Base-by-base conservation (phyloP, 2,797 vertebrate genomes). In the Sarcoramphus papa region DNA sequence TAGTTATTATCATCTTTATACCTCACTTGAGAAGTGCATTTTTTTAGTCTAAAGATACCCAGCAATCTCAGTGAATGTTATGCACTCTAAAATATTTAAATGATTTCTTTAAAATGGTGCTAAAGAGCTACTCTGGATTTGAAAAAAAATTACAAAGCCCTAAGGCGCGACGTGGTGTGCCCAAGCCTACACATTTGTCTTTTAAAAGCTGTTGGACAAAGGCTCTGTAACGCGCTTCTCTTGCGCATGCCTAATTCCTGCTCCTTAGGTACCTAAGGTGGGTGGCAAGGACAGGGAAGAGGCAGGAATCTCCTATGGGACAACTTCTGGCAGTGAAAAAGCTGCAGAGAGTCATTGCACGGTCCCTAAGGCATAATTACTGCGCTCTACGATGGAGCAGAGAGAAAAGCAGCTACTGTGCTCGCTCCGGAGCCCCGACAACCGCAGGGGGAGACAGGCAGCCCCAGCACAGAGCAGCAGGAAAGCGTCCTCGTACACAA, bases 341-440 rank as follows among this genome's bases (percentile, higher is more conserved):
- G 28, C 77, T n/a, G 53, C n/a, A 4, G 27, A 28, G 48, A 10
- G 21, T 53, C 33, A 51, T 6, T 35, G 43, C 43, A 35, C 6
- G 6, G 33, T 20, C 48, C 67, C 48, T 17, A 16, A 30, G 21
- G 47, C 25, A 2, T 5, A 24, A 16, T 16, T 20, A 13, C 48
- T 10, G 8, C 1, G 25, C 56, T 43, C 31, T 20, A 4, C 2
- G 4, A 11, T 0, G 18, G 35, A n/a, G 50, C 35, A 12, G 18
- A 33, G 50, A 41, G 50, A 40, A 63, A 47, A 41, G 30, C 35
- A 7, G 50, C 9, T 7, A 4, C 9, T 4, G 56, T 2, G 18
- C 27, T 35, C 2, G 3, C 31, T 11, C 14, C 1, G 2, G n/a
- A 27, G 40, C 22, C 16, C 45, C 50, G 16, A 8, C 11, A 47